These are phyloP conservation scores for Dioctria rufipes DNA, from an alignment of 2,888 invertebrate species.

Conservation along the genomic window DNA sequence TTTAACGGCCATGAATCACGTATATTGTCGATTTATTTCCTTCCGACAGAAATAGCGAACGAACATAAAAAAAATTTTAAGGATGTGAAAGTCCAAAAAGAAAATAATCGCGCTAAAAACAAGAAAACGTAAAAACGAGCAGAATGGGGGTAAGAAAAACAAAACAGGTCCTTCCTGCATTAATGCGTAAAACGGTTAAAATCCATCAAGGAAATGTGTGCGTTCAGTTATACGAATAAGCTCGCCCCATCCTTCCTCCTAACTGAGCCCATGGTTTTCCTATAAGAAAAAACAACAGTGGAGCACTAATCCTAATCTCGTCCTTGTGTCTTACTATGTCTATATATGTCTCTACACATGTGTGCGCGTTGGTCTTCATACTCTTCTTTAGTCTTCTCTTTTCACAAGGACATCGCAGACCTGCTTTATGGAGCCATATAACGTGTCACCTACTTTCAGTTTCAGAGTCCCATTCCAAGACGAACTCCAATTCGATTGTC, in stretches of 20 bases:
- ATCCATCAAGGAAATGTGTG: conserved; percentile 48
- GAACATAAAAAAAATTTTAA: conserved; percentile 47
- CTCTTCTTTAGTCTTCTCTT: neutral
- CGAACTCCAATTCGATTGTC: conserved; percentile 46
- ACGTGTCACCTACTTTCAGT: conserved; percentile 47
- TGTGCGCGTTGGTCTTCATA: neutral
- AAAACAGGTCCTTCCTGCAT: conserved; percentile 53
- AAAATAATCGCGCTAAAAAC: conserved; percentile 51
- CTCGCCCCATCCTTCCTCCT: neutral
- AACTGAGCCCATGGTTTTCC: neutral
- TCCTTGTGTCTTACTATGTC: conserved; percentile 28
- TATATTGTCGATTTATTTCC: conserved; percentile 62
- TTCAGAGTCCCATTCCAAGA: neutral
- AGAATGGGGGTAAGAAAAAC: conserved; percentile 31
- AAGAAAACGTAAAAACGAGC: conserved; percentile 1
- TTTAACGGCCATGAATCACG: conserved; percentile 62
- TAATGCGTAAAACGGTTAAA: conserved; percentile 53
- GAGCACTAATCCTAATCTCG: conserved; percentile 43
- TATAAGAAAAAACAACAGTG: conserved; percentile 19
- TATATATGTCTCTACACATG: neutral
- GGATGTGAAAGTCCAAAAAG: conserved; percentile 45
- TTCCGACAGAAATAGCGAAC: conserved; percentile 41
- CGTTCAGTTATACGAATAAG: conserved; percentile 11
- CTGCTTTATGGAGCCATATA: conserved; percentile 43
- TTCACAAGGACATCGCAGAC: conserved; percentile 30